Base-by-base conservation (phyloP, 2,888 invertebrate genomes). In the Coremacera marginata region DNA sequence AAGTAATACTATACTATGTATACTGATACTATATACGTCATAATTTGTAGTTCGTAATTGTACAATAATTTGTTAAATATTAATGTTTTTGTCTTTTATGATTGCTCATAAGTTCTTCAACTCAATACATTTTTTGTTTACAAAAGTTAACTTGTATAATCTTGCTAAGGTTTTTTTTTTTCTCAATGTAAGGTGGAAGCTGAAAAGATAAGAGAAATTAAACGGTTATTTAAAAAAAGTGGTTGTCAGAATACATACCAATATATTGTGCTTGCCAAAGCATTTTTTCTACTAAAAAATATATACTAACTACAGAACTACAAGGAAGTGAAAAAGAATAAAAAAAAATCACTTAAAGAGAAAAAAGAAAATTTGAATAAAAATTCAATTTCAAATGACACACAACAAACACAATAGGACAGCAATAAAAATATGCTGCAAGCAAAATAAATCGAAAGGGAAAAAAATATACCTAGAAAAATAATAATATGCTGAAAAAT, bases 341-440 rank as follows among this genome's bases (percentile, higher is more conserved):
- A 7, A 4, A 8, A 1, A 19, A 25, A 11, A 8, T 7, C 37
- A 8, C 14, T 11, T 3, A 1, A 74, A 44, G 19, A 3, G n/a
- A 55, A 22, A 51, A 70, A 19, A 19, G 55, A 34, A 60, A 73
- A 77, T 77, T 77, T 77, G 68, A 51, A 77, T 77, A 51, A 62
- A 77, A 60, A 77, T 55, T 34, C 76, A 72, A 77, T 77, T 77
- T 65, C 3, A 44, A 68, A 63, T 55, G 19, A 44, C 14, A 44
- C 8, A 65, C 16, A 67, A 65, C 19, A 11, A 25, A 68, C 68
- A 51, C 68, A 68, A 51, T 27, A 68, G 44, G 68, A 68, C 68
- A 68, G 51, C 68, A 68, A 68, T 68, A 68, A 65, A 65, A 65
- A 37, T 31, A 34, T 34, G 31, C 19, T 65, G 1, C 8, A 65